These are phyloP conservation scores for Trachymyrmex cornetzi DNA, from an alignment of 1,140 invertebrate genomes.

Conservation along the genomic window DNA sequence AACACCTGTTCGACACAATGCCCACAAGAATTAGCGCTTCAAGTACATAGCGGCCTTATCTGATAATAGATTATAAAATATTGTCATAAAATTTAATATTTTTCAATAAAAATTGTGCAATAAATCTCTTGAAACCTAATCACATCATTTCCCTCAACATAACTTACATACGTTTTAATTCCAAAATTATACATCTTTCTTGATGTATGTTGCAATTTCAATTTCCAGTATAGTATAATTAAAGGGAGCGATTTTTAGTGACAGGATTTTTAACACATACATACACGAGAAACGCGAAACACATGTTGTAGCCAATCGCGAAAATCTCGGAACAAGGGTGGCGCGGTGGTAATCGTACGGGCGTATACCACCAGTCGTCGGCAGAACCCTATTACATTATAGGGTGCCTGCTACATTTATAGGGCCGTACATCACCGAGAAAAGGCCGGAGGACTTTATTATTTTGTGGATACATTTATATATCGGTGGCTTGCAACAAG, in stretches of 20 bases:
- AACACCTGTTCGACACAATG: no score
- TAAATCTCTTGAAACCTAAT: no score
- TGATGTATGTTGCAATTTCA: no score
- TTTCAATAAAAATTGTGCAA: no score
- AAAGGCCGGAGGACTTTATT: constrained; percentile 78
- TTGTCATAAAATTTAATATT: no score
- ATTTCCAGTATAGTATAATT: background rate
- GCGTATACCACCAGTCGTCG: constrained; percentile 52
- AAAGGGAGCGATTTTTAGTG: background rate
- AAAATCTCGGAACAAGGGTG: constrained; percentile 41
- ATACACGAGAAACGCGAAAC: background rate
- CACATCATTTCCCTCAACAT: no score
- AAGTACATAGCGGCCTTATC: no score
- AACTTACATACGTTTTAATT: no score
- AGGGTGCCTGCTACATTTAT: constrained; percentile 79
- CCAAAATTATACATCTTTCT: no score
- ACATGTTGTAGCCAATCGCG: constrained; percentile 65
- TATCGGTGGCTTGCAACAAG: constrained; percentile 53
- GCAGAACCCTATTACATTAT: constrained; percentile 73
- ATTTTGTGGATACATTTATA: constrained; percentile 78
- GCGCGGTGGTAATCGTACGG: constrained; percentile 62
- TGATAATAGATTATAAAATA: no score
- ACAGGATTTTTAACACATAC: background rate
- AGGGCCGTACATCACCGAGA: constrained; percentile 79
- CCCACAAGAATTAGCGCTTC: no score